Conservation (phyloP, 1,140 invertebrate species). For the Tetragonula clypearis region DNA sequence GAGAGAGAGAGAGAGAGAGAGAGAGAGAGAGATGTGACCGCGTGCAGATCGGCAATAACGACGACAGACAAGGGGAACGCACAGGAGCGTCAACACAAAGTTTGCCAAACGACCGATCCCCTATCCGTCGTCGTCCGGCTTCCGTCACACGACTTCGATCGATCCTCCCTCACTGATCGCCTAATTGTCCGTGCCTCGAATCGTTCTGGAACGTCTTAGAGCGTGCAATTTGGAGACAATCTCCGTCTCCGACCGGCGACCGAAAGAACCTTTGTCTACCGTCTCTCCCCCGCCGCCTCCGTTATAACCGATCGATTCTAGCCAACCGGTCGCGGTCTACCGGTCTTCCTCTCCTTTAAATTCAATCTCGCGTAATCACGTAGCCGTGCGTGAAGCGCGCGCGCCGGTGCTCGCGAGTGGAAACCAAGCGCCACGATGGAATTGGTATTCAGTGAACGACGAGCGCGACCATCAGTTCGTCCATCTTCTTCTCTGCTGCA, state of each 20-base stretch:
- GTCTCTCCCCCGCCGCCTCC: background rate
- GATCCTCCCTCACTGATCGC: constrained; percentile 33
- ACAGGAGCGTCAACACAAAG: constrained; percentile 51
- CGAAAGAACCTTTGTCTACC: constrained; percentile 22
- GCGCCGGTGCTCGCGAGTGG: background rate
- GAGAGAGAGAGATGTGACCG: background rate
- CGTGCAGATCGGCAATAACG: constrained; percentile 32
- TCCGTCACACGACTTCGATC: constrained; percentile 4
- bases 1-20: too few species aligned
- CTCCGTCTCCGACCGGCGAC: constrained; percentile 8
- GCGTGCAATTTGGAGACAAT: constrained; percentile 46
- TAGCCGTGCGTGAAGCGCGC: constrained; percentile 20
- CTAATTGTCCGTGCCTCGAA: constrained; percentile 56
- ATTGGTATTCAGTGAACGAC: background rate
- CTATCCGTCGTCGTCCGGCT: background rate
- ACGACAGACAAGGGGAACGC: constrained; percentile 3
- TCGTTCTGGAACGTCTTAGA: constrained; percentile 41
- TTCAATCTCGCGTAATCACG: constrained; percentile 28
- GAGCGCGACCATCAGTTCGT: background rate
- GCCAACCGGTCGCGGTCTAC: background rate
- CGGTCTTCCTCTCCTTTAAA: constrained; percentile 27
- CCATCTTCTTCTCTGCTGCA: background rate
- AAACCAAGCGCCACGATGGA: background rate
- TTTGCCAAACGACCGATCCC: constrained; percentile 47
- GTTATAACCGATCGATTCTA: constrained; percentile 17